Conservation (phyloP, 2,113 vertebrate species). For the Sphaerodactylus townsendi region DNA sequence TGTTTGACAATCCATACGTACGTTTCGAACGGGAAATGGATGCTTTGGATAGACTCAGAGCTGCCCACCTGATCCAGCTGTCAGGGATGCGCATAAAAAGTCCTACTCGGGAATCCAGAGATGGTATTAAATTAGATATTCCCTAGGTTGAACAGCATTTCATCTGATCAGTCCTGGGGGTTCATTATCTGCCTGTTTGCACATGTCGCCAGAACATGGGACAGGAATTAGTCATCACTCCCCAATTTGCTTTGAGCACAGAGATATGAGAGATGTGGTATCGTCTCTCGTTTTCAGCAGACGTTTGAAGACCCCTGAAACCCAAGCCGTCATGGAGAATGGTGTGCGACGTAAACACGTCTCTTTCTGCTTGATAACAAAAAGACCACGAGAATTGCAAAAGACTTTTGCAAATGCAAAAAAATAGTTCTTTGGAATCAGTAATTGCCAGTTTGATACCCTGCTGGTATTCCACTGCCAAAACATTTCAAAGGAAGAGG, state of each 20-base stretch:
- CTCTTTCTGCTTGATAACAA: not conserved
- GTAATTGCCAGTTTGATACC: constrained; percentile 15
- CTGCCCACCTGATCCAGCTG: not conserved
- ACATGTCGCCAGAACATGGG: not conserved
- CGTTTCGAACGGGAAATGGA: too few species aligned
- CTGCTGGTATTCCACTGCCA: not conserved
- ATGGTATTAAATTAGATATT: not conserved
- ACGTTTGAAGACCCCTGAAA: not conserved
- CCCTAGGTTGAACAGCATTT: not conserved
- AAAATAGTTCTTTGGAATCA: not conserved
- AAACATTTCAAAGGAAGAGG: not conserved
- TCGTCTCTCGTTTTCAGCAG: not conserved
- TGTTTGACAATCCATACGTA: not conserved
- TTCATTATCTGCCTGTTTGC: not conserved
- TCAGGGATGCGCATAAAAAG: too few species aligned
- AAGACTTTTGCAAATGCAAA: not conserved
- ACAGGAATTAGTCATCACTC: not conserved
- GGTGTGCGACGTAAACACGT: not conserved
- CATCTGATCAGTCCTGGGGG: too few species aligned
- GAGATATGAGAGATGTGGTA: not conserved
- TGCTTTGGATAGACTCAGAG: not conserved
- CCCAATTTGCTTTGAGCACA: not conserved
- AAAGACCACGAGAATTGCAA: not conserved
- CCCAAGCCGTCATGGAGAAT: not conserved
- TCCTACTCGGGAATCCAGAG: not conserved